Base-by-base conservation (phyloP, 2,113 vertebrate species). In the Nothobranchius furzeri region DNA sequence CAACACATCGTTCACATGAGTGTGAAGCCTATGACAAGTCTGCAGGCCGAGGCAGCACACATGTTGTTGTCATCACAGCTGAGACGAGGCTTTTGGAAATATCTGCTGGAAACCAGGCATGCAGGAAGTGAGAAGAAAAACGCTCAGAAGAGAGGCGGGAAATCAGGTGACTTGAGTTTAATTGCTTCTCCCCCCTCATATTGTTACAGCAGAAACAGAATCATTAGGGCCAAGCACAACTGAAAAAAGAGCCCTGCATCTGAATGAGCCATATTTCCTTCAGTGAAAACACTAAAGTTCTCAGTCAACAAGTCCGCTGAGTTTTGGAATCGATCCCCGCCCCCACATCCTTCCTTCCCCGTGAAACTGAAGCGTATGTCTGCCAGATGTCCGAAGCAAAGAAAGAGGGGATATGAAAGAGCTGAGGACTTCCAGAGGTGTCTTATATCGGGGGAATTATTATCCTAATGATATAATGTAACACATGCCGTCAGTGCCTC, bases 331-430 rank as follows among this genome's bases (percentile, higher is more conserved):
- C 58, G 66, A 83, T 81, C 84, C 85, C 85, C 70, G 53, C 79
- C 85, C 80, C 85, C 82, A 81, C 81, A 79, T 87, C 82, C 74
- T 84, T 69, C 56, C 61, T 71, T 65, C 56, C 4, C 61, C 57
- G 2, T 20, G 77, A 78, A 81, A 79, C 77, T 52, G 17, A 67
- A 61, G 75, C 88, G 87, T 87, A 82, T 93, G 91, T 85, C 85
- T 75, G 66, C 86, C 92, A 93, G 90, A 93, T 93, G 91, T 92
- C 82, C 58, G 55, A 35, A 69, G 78, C 70, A 73, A 64, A 37
- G 63, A 48, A 50, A 37, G 55, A 37, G 58, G 65, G 70, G 67
- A 61, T 86, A 89, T 86, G 79, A 91, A 89, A 89, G 77, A 66
- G 64, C 48, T 51, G 12, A 82, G 67, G 70, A 50, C 73, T 72